Evolutionary conservation across 2,888 invertebrate species (phyloP), one percentile per base, ranked within the genome.

Genomic region (Drosophila tanythrix): DNA sequence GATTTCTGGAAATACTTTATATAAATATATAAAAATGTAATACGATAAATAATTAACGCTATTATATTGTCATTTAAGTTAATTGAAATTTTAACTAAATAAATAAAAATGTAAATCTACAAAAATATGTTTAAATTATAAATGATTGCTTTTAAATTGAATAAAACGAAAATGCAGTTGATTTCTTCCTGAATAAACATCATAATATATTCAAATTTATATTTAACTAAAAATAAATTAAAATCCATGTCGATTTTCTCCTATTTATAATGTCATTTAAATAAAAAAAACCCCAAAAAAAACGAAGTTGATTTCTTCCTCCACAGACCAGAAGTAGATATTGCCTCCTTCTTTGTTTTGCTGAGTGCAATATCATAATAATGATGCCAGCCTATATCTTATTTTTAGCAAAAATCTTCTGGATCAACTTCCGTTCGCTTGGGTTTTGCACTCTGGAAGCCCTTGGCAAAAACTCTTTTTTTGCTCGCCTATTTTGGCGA

Each of bases 401-500:
- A 73, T 68, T 67, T 74, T 67, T 74, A 73, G 71, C 57, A 40
- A 53, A 58, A 53, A 70, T 71, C 71, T 71, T 70, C 35, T 40
- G 31, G 71, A 64, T 53, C 64, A 64, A 63, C 64, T 71, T 71
- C 71, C 71, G 71, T 31, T 71, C 57, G 43, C 21, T 25, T 3
- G n/a, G n/a, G 10, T n/a, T 15, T 35, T 15, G 35, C 13, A 35
- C 35, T 35, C 15, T 35, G 15, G 13, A 5, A 21, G 6, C 21
- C 13, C 43, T 43, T 33, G 31, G 61, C 50, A 61, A 61, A 29
- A 70, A 70, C 40, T 61, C 61, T 38, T 55, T 43, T 43, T n/a
- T 33, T 15, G 11, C 27, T 25, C 18, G 50, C n/a, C 21, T 13
- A 18, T 43, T 29, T 31, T 18, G 10, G 18, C 15, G 38, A 50